A percentile compares a stretch with the other conserved stretches of the same genome.
Evolutionary conservation across 2,888 invertebrate genomes (phyloP).

Genomic region (Leucoma salicis): DNA sequence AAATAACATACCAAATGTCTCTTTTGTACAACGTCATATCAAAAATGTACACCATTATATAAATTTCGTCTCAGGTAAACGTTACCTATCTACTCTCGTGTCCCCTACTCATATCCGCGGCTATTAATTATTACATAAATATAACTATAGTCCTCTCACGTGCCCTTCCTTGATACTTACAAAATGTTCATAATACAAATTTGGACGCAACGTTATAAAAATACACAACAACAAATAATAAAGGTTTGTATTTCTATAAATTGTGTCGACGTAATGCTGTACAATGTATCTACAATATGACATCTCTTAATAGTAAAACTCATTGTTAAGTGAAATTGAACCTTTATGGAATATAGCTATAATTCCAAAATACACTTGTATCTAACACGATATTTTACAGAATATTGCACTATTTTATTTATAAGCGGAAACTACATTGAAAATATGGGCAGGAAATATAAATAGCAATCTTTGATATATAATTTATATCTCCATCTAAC

Average conservation of each 20-base stretch:
- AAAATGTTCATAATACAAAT: conserved; percentile 51
- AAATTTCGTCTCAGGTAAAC: conserved; percentile 81
- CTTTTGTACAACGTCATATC: conserved; percentile 83
- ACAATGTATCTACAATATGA: conserved; percentile 68
- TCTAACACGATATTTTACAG: conserved; percentile 13
- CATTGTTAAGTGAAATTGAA: conserved; percentile 47
- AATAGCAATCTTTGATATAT: too few species aligned
- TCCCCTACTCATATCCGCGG: conserved; percentile 55
- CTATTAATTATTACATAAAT: conserved; percentile 66
- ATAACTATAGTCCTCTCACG: conserved; percentile 74
- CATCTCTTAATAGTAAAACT: conserved; percentile 47
- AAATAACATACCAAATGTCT: conserved; percentile 84
- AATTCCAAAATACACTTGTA: conserved; percentile 29
- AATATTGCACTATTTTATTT: conserved; percentile 32
- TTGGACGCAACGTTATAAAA: conserved; percentile 30
- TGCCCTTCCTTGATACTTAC: conserved; percentile 61
- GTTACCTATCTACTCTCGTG: conserved; percentile 75
- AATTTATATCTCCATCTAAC: too few species aligned
- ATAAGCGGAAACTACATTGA: conserved; percentile 20
- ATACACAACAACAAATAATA: conserved; percentile 24
- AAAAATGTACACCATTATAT: conserved; percentile 83
- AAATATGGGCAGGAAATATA: too few species aligned
- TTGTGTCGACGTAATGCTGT: conserved; percentile 50
- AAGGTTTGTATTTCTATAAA: conserved; percentile 31
- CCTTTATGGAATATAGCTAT: conserved; percentile 21